Evolutionary conservation across 2,797 vertebrate genomes (phyloP).

Genomic region (Apodemus agrarius): DNA sequence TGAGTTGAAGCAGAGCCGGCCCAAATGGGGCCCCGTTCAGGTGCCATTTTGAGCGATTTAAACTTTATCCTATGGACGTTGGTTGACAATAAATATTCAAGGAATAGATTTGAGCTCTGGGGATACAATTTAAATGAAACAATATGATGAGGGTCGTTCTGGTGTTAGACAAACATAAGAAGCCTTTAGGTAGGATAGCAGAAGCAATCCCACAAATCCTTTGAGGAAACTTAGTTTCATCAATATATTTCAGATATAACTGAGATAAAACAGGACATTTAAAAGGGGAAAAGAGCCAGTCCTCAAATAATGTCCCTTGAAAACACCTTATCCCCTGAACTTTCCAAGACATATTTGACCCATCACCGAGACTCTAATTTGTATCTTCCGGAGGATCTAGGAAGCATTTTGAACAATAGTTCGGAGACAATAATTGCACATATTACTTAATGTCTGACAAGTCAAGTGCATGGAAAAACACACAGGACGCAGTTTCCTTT

Average conservation of each 20-base stretch:
- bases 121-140: not conserved
- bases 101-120: not conserved
- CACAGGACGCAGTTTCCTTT: not conserved
- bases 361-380: not conserved
- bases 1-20: not conserved
- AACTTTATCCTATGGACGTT: not conserved
- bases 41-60: not conserved
- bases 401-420: not conserved
- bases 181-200: not conserved
- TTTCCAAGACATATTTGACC: not conserved
- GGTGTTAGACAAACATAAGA: not conserved
- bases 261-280: conserved; percentile 21
- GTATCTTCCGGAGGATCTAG: not conserved
- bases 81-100: not conserved
- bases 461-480: not conserved
- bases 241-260: not conserved
- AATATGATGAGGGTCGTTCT: not conserved
- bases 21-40: not conserved
- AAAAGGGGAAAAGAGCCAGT: not conserved
- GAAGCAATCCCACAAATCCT: not conserved
- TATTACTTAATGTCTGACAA: not conserved
- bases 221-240: not conserved
- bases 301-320: not conserved
- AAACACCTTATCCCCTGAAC: not conserved
- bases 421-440: not conserved